Percentiles rank a stretch among this genome's conserved stretches.
Conservation (phyloP, 2,797 vertebrate species). For the Etheostoma nigrum region DNA sequence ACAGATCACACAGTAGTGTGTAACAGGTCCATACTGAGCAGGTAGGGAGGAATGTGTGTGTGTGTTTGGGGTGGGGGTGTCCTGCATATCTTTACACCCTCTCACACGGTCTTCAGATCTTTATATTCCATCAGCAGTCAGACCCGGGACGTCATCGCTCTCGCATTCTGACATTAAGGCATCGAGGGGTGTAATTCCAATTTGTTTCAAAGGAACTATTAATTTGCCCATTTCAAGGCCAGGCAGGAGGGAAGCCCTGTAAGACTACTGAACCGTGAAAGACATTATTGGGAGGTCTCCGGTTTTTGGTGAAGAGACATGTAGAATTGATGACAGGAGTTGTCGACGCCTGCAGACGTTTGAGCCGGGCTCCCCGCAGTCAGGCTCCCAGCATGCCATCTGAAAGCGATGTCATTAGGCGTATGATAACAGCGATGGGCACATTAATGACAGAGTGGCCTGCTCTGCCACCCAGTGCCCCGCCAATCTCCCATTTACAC, state of each 20-base stretch:
- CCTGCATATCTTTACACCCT: constrained; percentile 41
- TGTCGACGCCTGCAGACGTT: constrained; percentile 89
- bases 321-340: constrained; percentile 92
- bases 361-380: constrained; percentile 88
- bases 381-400: constrained; percentile 92
- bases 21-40: constrained; percentile 35
- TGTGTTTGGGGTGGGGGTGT: background rate
- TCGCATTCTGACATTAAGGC: constrained; percentile 84
- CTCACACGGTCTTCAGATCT: constrained; percentile 56
- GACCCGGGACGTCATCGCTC: constrained; percentile 77
- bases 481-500: constrained; percentile 84
- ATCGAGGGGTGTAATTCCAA: constrained; percentile 89
- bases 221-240: constrained; percentile 93
- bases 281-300: constrained; percentile 91
- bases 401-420: constrained; percentile 91
- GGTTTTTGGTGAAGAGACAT: constrained; percentile 76
- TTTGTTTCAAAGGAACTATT: constrained; percentile 95
- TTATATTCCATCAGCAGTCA: constrained; percentile 66
- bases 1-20: constrained; percentile 14
- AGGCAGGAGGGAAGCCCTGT: constrained; percentile 90
- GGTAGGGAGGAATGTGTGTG: background rate
- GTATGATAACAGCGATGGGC: constrained; percentile 89
- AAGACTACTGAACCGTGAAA: constrained; percentile 92
- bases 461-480: constrained; percentile 85
- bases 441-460: constrained; percentile 88